phyloP scores from a whole-genome alignment of 1,140 invertebrate species.

The Teleopsis dalmanni region DNA sequence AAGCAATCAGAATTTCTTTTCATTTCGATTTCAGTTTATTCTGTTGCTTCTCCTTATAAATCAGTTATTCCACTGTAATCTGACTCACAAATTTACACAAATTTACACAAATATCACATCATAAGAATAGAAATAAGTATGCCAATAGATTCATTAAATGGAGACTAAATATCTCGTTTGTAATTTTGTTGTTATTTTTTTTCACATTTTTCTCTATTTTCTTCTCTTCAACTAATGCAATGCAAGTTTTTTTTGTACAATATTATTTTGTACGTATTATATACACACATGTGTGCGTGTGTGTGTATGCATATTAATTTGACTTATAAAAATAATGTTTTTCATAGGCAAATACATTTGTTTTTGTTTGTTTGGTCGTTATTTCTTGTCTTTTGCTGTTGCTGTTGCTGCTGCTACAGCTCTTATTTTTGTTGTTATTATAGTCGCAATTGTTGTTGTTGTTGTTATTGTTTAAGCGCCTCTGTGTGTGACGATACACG shows the following conservation, averaged over 20 bases:
- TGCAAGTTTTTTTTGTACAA: neutral
- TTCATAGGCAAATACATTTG: too few species aligned
- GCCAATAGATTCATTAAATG: too few species aligned
- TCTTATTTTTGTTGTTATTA: constrained; percentile 3
- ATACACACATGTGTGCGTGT: neutral
- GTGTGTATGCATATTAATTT: neutral
- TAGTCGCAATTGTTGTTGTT: constrained; percentile 14
- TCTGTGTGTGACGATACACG: constrained; percentile 32
- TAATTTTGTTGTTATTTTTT: too few species aligned
- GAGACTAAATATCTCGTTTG: too few species aligned
- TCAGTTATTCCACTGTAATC: neutral
- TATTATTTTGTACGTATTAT: neutral
- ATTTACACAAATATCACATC: neutral
- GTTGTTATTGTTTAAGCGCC: neutral
- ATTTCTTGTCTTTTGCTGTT: neutral
- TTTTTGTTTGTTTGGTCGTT: constrained; percentile 14
- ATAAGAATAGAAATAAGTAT: too few species aligned
- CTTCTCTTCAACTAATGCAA: too few species aligned
- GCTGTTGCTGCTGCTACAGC: neutral
- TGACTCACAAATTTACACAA: neutral
- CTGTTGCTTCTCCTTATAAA: neutral
- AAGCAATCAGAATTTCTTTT: too few species aligned
- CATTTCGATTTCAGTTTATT: neutral
- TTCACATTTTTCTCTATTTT: too few species aligned
- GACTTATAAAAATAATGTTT: too few species aligned